Evolutionary conservation across 2,888 invertebrate genomes (phyloP).

Genomic region (Ptycholaimellus sp.): DNA sequence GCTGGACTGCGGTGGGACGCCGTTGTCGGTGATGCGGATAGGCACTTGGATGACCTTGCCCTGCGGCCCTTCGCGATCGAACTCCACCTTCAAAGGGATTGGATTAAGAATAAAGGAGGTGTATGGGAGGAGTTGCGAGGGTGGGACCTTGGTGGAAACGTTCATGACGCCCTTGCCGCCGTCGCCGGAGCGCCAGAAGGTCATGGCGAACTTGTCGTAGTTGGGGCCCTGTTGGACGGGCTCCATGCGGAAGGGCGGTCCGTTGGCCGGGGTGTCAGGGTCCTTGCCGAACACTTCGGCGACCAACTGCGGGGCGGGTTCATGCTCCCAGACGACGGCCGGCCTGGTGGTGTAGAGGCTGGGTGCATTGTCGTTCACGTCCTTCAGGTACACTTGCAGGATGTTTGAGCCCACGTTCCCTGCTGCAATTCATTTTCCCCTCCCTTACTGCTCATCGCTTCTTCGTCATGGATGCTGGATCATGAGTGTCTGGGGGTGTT

Average conservation of each 20-base stretch:
- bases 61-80: slow-evolving; percentile 18
- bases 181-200: too few relatives aligned
- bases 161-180: slow-evolving; percentile 93
- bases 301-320: slow-evolving; percentile 57
- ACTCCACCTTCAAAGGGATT: slow-evolving; percentile 8
- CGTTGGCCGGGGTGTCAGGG: slow-evolving; percentile 45
- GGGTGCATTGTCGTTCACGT: slow-evolving; percentile 76
- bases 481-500: too few relatives aligned
- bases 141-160: slow-evolving; percentile 69
- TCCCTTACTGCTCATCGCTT: too few relatives aligned
- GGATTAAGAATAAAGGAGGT: too few relatives aligned
- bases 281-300: slow-evolving; percentile 21
- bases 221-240: slow-evolving; percentile 12
- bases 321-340: slow-evolving; percentile 74
- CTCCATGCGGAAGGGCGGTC: slow-evolving; percentile 60
- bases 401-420: slow-evolving; percentile 57
- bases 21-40: slow-evolving; percentile 85
- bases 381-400: slow-evolving; percentile 47
- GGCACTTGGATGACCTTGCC: slow-evolving; percentile 57
- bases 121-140: too few relatives aligned
- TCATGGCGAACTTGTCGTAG: slow-evolving; percentile 52
- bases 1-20: slow-evolving; percentile 42
- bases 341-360: slow-evolving; percentile 63
- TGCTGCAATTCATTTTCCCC: slow-evolving; percentile 32
- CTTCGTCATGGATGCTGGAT: too few relatives aligned